Evolutionary conservation across 2,113 vertebrate genomes (phyloP).

Genomic region (Triplophysa rosa): DNA sequence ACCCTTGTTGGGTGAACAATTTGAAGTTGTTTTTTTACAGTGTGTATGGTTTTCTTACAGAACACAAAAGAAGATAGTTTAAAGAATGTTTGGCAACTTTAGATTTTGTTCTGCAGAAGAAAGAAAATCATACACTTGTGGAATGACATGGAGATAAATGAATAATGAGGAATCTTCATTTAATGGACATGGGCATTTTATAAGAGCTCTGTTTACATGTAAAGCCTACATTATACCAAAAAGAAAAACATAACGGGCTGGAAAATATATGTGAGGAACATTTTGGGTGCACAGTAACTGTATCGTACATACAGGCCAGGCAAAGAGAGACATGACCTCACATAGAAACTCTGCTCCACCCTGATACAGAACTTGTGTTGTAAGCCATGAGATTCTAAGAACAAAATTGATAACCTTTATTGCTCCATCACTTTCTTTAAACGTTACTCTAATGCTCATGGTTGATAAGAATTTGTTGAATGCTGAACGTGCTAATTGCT

Average conservation of each 20-base stretch:
- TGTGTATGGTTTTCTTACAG: too few species aligned
- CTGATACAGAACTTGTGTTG: background rate
- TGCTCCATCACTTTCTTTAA: background rate
- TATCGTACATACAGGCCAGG: background rate
- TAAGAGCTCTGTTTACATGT: too few species aligned
- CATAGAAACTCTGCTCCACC: background rate
- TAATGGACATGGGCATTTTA: too few species aligned
- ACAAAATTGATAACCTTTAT: background rate
- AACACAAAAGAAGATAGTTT: too few species aligned
- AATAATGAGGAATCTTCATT: too few species aligned
- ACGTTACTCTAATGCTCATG: background rate
- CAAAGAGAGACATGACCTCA: background rate
- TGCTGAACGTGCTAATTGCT: background rate
- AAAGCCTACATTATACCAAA: too few species aligned
- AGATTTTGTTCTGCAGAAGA: too few species aligned
- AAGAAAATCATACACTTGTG: too few species aligned
- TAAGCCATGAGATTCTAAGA: background rate
- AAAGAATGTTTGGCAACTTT: too few species aligned
- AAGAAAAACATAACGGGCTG: background rate
- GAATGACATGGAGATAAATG: too few species aligned
- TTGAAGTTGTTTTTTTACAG: too few species aligned
- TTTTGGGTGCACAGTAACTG: background rate
- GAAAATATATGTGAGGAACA: background rate
- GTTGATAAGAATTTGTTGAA: background rate
- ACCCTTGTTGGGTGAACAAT: too few species aligned